Evolutionary conservation across 2,888 invertebrate species (phyloP), one percentile per base, ranked within the genome.

Genomic region (Pedicia rivosa): DNA sequence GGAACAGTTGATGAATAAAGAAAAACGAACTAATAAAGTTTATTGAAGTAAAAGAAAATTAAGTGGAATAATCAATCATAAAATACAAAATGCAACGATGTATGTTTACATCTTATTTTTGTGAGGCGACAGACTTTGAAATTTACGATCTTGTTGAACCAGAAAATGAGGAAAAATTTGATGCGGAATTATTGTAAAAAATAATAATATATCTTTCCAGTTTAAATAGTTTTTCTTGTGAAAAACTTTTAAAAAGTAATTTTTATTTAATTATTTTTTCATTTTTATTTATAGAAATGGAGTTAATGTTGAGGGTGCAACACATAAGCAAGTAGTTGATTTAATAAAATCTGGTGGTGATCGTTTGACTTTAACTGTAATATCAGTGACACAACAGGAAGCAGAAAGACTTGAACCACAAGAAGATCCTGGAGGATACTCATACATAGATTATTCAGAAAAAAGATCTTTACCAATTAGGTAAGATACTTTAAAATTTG

Each of bases 281-380:
- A 12, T 34, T 36, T 40, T 25, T 56, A 57, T 47, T 73, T 74
- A n/a, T 68, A 94, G 97, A 46, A 98, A 98, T 71, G 86, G 86
- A 47, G 84, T 87, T 43, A 94, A 87, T 65, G 98, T 98, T 10
- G 98, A 98, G 68, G 98, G 98, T 35, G 82, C 97, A n/a, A 97
- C 97, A 27, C 98, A 98, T 65, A 90, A 95, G 54, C 95, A 97
- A 66, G 98, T 98, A 43, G 98, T 98, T 30, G 98, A 99, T 65
- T 72, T 97, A 48, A 98, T 98, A 52, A 97, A 97, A 62, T 94
- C 95, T 10, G 97, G 98, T 3, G 97, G 97, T 13, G 97, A 99
- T 64, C 86, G 86, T 45, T 72, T 99, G 45, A 90, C 88, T 16
- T 72, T 98, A 38, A 92, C 95, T 41, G 97, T 95, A 44, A 91